A percentile compares a stretch with the other conserved stretches of the same genome.
Evolutionary conservation across 1,140 invertebrate species (phyloP).

Genomic region (Elymnias hypermnestra): DNA sequence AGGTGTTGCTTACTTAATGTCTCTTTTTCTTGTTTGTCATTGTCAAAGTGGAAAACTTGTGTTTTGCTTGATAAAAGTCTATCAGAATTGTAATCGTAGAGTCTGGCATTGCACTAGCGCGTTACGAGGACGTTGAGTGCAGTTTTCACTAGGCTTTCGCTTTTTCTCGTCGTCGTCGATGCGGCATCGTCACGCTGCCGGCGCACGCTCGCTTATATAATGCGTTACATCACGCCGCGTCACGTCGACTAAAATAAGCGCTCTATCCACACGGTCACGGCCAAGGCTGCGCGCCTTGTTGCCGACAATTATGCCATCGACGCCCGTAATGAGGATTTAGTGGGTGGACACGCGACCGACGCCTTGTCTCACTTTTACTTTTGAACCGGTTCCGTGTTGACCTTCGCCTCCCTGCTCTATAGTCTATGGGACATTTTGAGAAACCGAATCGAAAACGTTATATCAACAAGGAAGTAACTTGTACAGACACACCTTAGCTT

Average conservation of each 20-base stretch:
- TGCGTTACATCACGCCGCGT: conserved; percentile 62
- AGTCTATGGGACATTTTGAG: too few species aligned
- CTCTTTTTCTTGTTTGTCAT: too few species aligned
- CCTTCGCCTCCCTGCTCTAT: conserved; percentile 43
- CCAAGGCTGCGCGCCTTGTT: conserved; percentile 60
- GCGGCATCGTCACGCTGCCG: conserved; percentile 42
- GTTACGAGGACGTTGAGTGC: conserved; percentile 22
- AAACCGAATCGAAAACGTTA: too few species aligned
- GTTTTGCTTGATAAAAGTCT: too few species aligned
- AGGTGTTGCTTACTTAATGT: too few species aligned
- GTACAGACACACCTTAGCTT: too few species aligned
- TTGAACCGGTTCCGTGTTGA: conserved; percentile 56
- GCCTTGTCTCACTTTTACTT: conserved; percentile 66
- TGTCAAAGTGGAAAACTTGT: too few species aligned
- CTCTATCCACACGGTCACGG: conserved; percentile 65
- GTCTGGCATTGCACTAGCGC: not conserved
- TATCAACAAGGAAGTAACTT: too few species aligned
- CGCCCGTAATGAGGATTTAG: conserved; percentile 68
- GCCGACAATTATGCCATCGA: conserved; percentile 61
- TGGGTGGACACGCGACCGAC: conserved; percentile 61
- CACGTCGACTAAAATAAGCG: conserved; percentile 68
- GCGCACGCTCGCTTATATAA: conserved; percentile 58
- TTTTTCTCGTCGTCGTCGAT: too few species aligned
- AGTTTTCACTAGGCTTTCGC: conserved; percentile 61
- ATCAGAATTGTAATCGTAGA: too few species aligned